Base-by-base conservation (phyloP, 2,113 vertebrate genomes). In the Chrysemys picta region DNA sequence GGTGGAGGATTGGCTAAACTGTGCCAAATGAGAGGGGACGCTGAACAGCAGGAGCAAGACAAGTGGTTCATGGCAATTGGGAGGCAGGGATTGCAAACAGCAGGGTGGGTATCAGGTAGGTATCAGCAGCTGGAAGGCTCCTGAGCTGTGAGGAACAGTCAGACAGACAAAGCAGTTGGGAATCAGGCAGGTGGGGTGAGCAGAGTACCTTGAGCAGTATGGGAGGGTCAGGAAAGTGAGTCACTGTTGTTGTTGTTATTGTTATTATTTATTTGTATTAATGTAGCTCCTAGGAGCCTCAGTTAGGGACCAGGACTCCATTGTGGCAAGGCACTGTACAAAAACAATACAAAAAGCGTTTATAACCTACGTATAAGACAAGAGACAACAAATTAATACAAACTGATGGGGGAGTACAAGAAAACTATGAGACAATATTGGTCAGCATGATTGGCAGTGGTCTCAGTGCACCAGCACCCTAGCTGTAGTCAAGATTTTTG, bases 211-310 rank as follows among this genome's bases (percentile, higher is more conserved):
- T 50, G 50, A 45, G 25, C 45, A 42, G 3, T 72, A 25, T 59
- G 42, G 62, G n/a, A 89, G 50, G 95, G 16, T 2, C 50, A 42
- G 52, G 62, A 53, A 89, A 86, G 35, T 84, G 49, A 85, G 56
- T 5, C 45, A 65, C 0, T 0, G 85, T 29, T 31, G 22, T 42
- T 5, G 16, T 12, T 12, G 3, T 89, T 65, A 5, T 72, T 35
- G 8, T 79, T 84, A 4, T 16, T 14, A 57, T 57, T 57, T 57
- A 57, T 57, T 57, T 57, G 24, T 57, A 27, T 57, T 57, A 57
- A 57, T 25, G 56, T 57, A 25, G 24, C 25, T 57, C 24, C 7
- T 35, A 65, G 62, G 31, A 65, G 16, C 31, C 62, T 3, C 62
- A n/a, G 35, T 19, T 69, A 29, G 35, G 62, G 31, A 35, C 31